Base-by-base conservation (phyloP, 2,888 invertebrate species). In the Falcaria lacertinaria region DNA sequence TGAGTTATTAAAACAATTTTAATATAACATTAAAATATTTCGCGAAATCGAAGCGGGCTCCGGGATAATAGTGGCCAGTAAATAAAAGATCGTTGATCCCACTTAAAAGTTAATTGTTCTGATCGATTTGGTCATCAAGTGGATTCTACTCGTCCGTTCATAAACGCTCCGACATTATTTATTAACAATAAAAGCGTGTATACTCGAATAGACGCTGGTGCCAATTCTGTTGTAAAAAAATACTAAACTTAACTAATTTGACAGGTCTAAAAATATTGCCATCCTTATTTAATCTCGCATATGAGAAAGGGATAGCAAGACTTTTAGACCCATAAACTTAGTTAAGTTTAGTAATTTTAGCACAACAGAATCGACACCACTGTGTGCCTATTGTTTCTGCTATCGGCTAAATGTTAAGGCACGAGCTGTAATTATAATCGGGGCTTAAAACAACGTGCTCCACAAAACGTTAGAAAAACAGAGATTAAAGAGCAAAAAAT, bases 1-100 rank as follows among this genome's bases (percentile, higher is more conserved):
- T 71, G 56, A 59, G 47, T 41, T 41, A 44, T 22, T 4, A 14
- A 43, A 36, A 42, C 39, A 43, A 16, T 42, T 51, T 39, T 42
- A 42, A 34, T 39, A 33, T 43, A 46, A 44, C 47, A 40, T 28
- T 39, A 22, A 43, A 45, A 48, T 44, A 42, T 59, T 66, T 76
- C 67, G 83, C 81, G 63, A 84, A 82, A 74, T 75, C 19, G 19
- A 4, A 3, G 64, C 47, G 54, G n/a, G n/a, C n/a, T 58, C 59
- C 61, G 53, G 67, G 62, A 74, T 71, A 64, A 60, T 62, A 60
- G 64, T 58, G 55, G 62, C 52, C 60, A 44, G 61, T 69, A 68
- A 72, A 68, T 66, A 64, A 64, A 70, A 77, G 83, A 84, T 72
- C 83, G 64, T 83, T 82, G 84, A 82, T 84, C 84, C 83, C 85